Conservation (phyloP, 1,140 invertebrate species). For the Procambarus virginalis region DNA sequence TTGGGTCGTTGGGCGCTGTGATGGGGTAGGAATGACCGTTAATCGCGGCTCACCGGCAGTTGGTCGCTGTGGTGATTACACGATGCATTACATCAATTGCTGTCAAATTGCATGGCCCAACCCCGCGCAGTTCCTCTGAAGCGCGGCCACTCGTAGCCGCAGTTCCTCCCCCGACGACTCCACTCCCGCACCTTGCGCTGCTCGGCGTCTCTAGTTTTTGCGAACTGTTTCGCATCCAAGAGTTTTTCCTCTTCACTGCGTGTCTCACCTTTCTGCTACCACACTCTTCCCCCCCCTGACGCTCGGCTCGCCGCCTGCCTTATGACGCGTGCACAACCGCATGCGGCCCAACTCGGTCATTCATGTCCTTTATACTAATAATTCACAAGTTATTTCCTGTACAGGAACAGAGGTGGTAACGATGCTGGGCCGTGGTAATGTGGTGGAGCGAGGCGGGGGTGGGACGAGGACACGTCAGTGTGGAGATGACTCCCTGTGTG, state of each 20-base stretch:
- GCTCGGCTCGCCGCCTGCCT: not conserved
- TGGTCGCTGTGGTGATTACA: slow-evolving; percentile 13
- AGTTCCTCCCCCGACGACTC: not conserved
- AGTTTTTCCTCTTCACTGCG: no score
- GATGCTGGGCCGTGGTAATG: no score
- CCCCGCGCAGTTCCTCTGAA: slow-evolving; percentile 9
- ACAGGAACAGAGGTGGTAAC: not conserved
- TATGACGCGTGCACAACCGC: no score
- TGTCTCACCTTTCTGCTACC: no score
- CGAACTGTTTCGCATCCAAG: no score
- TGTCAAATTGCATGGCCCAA: slow-evolving; percentile 12
- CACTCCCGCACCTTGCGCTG: not conserved
- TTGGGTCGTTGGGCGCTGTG: slow-evolving; percentile 14
- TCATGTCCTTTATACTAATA: not conserved
- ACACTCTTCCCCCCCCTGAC: no score
- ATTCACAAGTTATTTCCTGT: not conserved
- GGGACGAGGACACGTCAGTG: not conserved
- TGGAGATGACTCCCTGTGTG: not conserved
- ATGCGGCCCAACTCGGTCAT: no score
- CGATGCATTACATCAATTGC: slow-evolving; percentile 45
- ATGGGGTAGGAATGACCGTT: not conserved
- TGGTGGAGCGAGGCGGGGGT: no score
- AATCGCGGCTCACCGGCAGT: slow-evolving; percentile 26
- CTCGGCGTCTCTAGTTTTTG: no score
- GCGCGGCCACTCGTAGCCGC: not conserved